Evolutionary conservation across 2,888 invertebrate genomes (phyloP).

Genomic region (Venustoraphidia nigricollis): DNA sequence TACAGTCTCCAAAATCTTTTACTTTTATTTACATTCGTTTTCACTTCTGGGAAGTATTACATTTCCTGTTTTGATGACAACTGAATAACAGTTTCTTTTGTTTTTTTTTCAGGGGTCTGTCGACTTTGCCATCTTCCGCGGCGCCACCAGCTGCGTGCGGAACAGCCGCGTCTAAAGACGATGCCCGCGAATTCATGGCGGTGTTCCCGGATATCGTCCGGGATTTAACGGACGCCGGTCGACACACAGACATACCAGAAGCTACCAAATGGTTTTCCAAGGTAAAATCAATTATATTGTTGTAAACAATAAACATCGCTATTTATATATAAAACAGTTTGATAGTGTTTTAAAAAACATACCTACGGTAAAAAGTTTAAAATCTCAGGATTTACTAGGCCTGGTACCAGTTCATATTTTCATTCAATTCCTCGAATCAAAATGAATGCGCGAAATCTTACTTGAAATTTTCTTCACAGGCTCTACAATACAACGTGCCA

Average conservation of each 20-base stretch:
- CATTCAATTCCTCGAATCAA: too few relatives aligned
- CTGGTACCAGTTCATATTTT: too few relatives aligned
- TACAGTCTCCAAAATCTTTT: too few relatives aligned
- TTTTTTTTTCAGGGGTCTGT: constrained; percentile 29
- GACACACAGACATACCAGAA: constrained; percentile 61
- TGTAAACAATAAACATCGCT: not conserved
- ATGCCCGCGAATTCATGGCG: constrained; percentile 75
- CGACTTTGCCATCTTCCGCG: constrained; percentile 43
- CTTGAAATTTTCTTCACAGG: constrained; percentile 36
- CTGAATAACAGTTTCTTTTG: not conserved
- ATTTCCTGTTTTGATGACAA: not conserved
- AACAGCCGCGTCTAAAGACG: constrained; percentile 56
- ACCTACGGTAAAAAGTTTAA: too few relatives aligned
- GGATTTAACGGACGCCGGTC: constrained; percentile 63
- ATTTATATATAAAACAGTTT: not conserved
- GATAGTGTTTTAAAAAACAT: too few relatives aligned
- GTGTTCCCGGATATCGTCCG: constrained; percentile 76
- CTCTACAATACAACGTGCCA: constrained; percentile 82
- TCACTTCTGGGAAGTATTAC: not conserved
- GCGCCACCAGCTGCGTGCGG: constrained; percentile 42
- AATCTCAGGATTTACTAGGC: too few relatives aligned
- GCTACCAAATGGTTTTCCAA: constrained; percentile 68
- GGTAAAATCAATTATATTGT: constrained; percentile 30
- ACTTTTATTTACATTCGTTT: too few relatives aligned
- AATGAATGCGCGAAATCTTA: too few relatives aligned